phyloP scores from a whole-genome alignment of 2,888 invertebrate genomes.

The Philereme transversata region DNA sequence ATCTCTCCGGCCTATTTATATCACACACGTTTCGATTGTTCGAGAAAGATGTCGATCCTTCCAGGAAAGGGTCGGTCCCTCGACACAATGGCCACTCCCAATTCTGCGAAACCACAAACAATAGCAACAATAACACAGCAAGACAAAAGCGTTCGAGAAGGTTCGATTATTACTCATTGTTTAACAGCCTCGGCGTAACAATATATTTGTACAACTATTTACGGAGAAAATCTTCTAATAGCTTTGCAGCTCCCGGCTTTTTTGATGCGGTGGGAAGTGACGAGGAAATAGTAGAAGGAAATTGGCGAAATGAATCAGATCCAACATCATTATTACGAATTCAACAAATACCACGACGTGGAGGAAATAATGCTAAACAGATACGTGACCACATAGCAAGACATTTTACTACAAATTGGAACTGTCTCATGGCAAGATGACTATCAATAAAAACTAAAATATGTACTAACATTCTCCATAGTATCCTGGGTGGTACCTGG shows the following conservation, averaged over 20 bases:
- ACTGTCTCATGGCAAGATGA: slow-evolving; percentile 42
- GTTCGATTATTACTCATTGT: no score
- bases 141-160: no score
- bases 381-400: slow-evolving; percentile 40
- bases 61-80: no score
- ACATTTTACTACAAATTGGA: slow-evolving; percentile 39
- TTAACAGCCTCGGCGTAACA: no score
- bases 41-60: no score
- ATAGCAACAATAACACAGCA: no score
- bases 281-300: slow-evolving; percentile 40
- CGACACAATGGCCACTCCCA: no score
- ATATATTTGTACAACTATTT: slow-evolving; percentile 40
- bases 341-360: slow-evolving; percentile 38
- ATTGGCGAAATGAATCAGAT: slow-evolving; percentile 41
- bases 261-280: slow-evolving; percentile 37
- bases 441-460: slow-evolving; percentile 38
- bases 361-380: slow-evolving; percentile 34
- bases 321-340: slow-evolving; percentile 39
- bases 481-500: slow-evolving; percentile 38
- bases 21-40: no score
- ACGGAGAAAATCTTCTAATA: slow-evolving; percentile 26
- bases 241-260: slow-evolving; percentile 31
- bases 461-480: slow-evolving; percentile 32
- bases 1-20: no score
- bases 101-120: no score